Evolutionary conservation across 2,797 vertebrate species (phyloP), one percentile per base, ranked within the genome.

Genomic region (Clarias fuscus): DNA sequence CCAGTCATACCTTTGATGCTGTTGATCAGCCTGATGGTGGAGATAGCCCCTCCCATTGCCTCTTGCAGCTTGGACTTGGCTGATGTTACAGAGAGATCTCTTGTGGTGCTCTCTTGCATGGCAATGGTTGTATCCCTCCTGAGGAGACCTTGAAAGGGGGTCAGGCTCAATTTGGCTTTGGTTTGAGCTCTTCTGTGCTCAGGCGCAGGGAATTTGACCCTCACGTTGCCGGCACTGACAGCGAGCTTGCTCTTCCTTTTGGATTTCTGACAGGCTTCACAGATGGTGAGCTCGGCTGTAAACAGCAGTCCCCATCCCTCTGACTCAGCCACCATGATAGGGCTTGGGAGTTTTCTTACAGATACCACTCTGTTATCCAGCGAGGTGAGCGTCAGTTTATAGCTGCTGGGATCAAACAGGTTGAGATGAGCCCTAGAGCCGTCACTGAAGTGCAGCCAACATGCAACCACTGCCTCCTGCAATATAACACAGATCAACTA

Each of bases 401-500:
- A 99, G 89, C 96, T 93, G 56, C 94, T 94, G 33, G 92, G 91
- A 64, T 98, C 96, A 2, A 97, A 99, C 67, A 97, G 91, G 72
- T 97, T 96, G 90, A 99, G 91, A 1, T 97, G 97, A 53, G 92
- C 91, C 79, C 96, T 93, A 0, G 97, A 94, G 0, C 97, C 97
- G 0, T 99, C 98, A 0, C 97, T 99, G 95, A 99, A 99, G 89
- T 96, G 96, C 81, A 99, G 93, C 98, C 97, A 98, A 93, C 97
- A 97, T 90, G 95, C 97, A 89, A 99, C 94, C 89, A 95, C 92
- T 0, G 97, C 98, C 90, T 99, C 97, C 98, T 99, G 80, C 84
- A 53, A 62, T 20, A 93, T 33, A 87, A 86, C 43, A 73, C 30
- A 37, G 43, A 65, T 62, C 22, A 87, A 82, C 43, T 73, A 24